Evolutionary conservation across 2,888 invertebrate genomes (phyloP), one percentile per base, ranked within the genome.

Genomic region (Linhomoeus sp.): DNA sequence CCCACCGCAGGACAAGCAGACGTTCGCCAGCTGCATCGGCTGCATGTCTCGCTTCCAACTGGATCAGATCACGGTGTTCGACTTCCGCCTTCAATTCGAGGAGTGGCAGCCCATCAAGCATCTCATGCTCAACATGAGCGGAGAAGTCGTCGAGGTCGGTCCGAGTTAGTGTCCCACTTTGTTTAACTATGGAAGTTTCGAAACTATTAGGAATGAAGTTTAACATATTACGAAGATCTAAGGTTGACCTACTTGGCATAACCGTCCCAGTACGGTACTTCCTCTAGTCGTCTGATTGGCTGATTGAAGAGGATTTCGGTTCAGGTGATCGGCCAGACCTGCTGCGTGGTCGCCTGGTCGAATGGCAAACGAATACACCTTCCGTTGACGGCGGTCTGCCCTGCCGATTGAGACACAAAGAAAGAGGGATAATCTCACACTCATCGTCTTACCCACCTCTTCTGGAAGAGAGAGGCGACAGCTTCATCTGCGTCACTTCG

Each of bases 1-100:
- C n/a, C n/a, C n/a, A n/a, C n/a, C n/a, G n/a, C 29, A 29, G 29
- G 49, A 49, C 37, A 43, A 43, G 41, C 46, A 49, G 36, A 43
- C 43, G 1, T 23, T 46, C 24, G 49, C 49, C 43, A 40, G 24
- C 36, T 49, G 49, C 37, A 9, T 46, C 37, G 49, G 40, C 29
- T 49, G 49, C 36, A 22, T 36, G 17, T 3, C 17, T 12, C 17
- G 41, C 15, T 43, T 49, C 41, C n/a, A 22, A 14, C 23, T 46
- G 19, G 43, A 46, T 20, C 23, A 24, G 37, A 43, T 46, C 9
- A 49, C 46, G 23, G 46, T 46, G 3, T 49, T 49, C 41, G 49
- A 49, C 26, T 49, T 24, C 25, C 37, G 17, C 12, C 12, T 37
- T 5, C 7, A 19, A 5, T 5, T 37, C 12, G 22, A 44, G 14